Evolutionary conservation across 1,140 invertebrate genomes (phyloP).

Genomic region (Drosophila lacteicornis): DNA sequence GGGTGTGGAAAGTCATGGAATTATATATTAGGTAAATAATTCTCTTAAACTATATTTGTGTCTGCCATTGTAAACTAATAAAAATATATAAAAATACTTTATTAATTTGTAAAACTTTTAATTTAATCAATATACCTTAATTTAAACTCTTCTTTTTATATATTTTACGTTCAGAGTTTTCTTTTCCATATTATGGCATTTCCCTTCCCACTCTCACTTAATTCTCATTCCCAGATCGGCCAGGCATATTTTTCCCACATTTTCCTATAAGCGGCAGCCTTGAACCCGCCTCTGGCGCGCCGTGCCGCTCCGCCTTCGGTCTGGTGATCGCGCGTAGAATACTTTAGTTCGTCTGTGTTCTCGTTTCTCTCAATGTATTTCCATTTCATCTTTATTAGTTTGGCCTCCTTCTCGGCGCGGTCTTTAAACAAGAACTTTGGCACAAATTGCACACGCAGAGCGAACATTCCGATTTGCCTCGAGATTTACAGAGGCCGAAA

Average conservation of each 20-base stretch:
- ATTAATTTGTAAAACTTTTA: too few species aligned
- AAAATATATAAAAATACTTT: too few species aligned
- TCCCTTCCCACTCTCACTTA: not conserved
- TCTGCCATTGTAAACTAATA: too few species aligned
- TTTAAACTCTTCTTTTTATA: too few species aligned
- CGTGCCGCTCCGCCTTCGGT: constrained; percentile 12
- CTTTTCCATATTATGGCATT: not conserved
- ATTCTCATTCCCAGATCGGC: constrained; percentile 3
- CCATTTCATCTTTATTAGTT: constrained; percentile 63
- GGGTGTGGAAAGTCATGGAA: too few species aligned
- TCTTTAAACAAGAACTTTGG: constrained; percentile 61
- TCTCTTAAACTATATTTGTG: too few species aligned
- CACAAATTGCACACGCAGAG: constrained; percentile 54
- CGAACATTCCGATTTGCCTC: constrained; percentile 35
- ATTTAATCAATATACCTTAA: too few species aligned
- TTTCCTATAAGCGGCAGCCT: constrained; percentile 31
- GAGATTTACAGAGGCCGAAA: constrained; percentile 47
- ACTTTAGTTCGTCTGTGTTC: constrained; percentile 41
- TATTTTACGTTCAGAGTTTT: not conserved
- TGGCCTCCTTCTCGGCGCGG: constrained; percentile 51
- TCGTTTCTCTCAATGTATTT: constrained; percentile 54
- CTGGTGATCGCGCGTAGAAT: constrained; percentile 17
- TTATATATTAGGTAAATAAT: too few species aligned
- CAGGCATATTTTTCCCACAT: constrained; percentile 26
- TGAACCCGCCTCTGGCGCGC: constrained; percentile 21